A percentile compares a stretch with the other conserved stretches of the same genome.
These are phyloP conservation scores for Sebastes oblongus DNA, from an alignment of 2,797 vertebrate genomes.

Conservation along the genomic window DNA sequence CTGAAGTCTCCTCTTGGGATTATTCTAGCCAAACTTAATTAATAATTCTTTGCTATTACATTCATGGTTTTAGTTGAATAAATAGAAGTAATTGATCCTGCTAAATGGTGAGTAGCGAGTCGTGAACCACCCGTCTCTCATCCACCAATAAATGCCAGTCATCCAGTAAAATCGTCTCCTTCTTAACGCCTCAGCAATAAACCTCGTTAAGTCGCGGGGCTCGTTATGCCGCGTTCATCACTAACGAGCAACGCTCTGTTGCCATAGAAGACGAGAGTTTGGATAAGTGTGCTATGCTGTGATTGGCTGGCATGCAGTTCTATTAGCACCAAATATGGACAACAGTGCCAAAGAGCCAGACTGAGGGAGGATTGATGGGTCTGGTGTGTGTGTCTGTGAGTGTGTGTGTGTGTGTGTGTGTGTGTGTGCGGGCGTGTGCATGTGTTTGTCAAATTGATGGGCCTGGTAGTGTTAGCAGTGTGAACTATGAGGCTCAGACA, in stretches of 20 bases:
- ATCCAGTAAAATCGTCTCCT: conserved; percentile 32
- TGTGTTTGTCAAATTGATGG: conserved; percentile 44
- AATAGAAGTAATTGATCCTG: conserved; percentile 9
- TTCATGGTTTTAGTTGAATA: conserved; percentile 23
- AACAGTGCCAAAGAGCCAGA: conserved; percentile 23
- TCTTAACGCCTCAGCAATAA: conserved; percentile 37
- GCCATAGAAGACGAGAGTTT: conserved; percentile 37
- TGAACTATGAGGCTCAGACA: conserved; percentile 36
- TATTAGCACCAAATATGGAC: conserved; percentile 51
- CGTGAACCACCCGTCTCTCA: conserved; percentile 7
- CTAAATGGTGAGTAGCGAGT: conserved; percentile 5
- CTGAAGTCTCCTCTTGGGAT: background rate
- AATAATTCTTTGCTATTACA: background rate
- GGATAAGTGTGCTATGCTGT: conserved; percentile 8
- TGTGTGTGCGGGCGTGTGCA: background rate
- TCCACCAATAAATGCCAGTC: conserved; percentile 43
- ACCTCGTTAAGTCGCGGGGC: conserved; percentile 50
- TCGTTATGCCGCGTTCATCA: conserved; percentile 16
- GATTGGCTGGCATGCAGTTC: conserved; percentile 50
- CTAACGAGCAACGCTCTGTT: conserved; percentile 43
- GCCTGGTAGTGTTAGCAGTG: conserved; percentile 5
- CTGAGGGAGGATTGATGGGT: conserved; percentile 54
- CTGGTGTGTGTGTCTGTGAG: conserved; percentile 4
- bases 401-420: background rate
- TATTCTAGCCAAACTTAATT: background rate